Base-by-base conservation (phyloP, 2,888 invertebrate genomes). In the Protodeltote pygarga region DNA sequence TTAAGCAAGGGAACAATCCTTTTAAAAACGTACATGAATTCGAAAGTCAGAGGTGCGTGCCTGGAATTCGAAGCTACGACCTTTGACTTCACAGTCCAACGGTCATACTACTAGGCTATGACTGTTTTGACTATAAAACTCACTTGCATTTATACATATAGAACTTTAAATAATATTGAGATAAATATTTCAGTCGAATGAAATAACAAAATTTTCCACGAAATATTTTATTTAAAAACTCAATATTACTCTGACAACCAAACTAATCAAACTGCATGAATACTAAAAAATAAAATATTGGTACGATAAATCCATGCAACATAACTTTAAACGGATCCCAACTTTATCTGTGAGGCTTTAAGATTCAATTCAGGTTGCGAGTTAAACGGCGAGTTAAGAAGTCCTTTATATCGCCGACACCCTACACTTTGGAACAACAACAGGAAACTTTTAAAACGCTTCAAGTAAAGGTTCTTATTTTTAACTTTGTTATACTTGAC, bases 371-470 rank as follows among this genome's bases (percentile, higher is more conserved):
- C 24, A 54, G 28, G n/a, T 35, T 61, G 42, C 37, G 21, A 23
- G 34, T 39, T 21, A 20, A 40, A 33, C 21, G 17, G 8, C n/a
- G 17, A 35, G 46, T 38, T 38, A 4, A 6, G 21, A 15, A 42
- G 40, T 59, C 35, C 27, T 50, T 50, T 49, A 29, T 48, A 53
- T 58, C 35, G 20, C 40, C 39, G 32, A 53, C 40, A 64, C 38
- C 29, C 28, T 21, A 50, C 38, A 32, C 48, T 62, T 50, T 17
- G 29, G 34, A 58, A 58, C 47, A 62, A 64, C 49, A 33, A 32
- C 20, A 40, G 35, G 10, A 23, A 64, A 64, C 41, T 64, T 63
- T 59, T 31, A 45, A 64, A 48, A 48, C 13, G 31, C 21, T 59
- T 48, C 19, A 52, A 52, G 38, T 55, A 40, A 31, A 47, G 29